A percentile compares a stretch with the other conserved stretches of the same genome.
phyloP scores from a whole-genome alignment of 37 sponge, comb jelly and placozoan genomes.

The Mnemiopsis leidyi region DNA sequence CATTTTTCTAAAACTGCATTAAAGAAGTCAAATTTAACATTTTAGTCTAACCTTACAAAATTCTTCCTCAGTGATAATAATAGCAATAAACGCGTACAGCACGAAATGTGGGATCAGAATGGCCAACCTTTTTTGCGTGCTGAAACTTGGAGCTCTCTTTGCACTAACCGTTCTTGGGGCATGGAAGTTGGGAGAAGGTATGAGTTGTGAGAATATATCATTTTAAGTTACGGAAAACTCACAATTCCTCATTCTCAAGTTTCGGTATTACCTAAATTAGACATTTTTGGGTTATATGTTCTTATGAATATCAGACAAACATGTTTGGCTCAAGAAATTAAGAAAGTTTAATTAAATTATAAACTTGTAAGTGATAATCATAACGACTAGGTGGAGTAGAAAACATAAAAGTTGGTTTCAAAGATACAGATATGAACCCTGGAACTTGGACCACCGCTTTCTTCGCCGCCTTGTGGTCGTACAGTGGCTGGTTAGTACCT shows the following conservation, averaged over 20 bases:
- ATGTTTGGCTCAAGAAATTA: not conserved
- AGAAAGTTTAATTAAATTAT: not conserved
- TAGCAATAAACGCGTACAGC: not conserved
- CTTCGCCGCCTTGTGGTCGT: slow-evolving; percentile 37
- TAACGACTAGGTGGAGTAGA: not conserved
- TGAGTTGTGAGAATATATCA: too few relatives aligned
- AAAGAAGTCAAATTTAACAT: too few relatives aligned
- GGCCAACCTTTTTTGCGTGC: slow-evolving; percentile 18
- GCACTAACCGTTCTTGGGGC: not conserved
- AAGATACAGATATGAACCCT: not conserved
- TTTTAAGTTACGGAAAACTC: too few relatives aligned
- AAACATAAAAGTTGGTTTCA: not conserved
- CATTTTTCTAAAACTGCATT: too few relatives aligned
- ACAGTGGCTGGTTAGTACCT: slow-evolving; percentile 24
- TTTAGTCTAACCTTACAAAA: too few relatives aligned
- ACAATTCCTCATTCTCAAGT: too few relatives aligned
- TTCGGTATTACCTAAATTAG: too few relatives aligned
- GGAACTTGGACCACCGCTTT: slow-evolving; percentile 29
- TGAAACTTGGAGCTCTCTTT: slow-evolving; percentile 2
- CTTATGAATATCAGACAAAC: too few relatives aligned
- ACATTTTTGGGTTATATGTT: too few relatives aligned
- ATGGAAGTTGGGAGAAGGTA: not conserved
- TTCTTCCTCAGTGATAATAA: not conserved
- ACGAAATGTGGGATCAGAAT: slow-evolving; percentile 37
- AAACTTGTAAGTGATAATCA: not conserved